Percentiles rank a stretch among this genome's conserved stretches.
Conservation (phyloP, 2,888 invertebrate genomes). For the Theretra japonica region DNA sequence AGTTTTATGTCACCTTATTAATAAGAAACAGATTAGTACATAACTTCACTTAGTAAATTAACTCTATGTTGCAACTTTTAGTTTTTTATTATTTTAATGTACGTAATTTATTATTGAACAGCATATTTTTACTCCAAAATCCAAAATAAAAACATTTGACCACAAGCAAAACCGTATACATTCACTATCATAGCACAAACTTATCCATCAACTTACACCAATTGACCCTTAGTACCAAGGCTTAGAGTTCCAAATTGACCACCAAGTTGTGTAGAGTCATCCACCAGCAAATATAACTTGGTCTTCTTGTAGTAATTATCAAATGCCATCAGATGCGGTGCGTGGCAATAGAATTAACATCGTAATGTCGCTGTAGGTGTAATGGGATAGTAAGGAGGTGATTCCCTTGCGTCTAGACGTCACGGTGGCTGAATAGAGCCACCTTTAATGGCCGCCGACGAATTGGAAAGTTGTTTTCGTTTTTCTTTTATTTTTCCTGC, state of each 20-base stretch:
- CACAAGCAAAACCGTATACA: too few relatives aligned
- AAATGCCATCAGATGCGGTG: constrained; percentile 66
- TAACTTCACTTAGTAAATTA: too few relatives aligned
- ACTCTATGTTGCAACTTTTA: too few relatives aligned
- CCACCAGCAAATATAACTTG: constrained; percentile 3
- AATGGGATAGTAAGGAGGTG: constrained; percentile 69
- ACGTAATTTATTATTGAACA: too few relatives aligned
- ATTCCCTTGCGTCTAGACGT: constrained; percentile 77
- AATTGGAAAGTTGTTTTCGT: constrained; percentile 33
- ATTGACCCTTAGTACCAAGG: constrained; percentile 28
- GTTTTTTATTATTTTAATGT: too few relatives aligned
- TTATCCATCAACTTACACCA: neutral
- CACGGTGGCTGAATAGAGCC: constrained; percentile 57
- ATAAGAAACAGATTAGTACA: too few relatives aligned
- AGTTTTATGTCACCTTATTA: too few relatives aligned
- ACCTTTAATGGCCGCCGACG: constrained; percentile 40
- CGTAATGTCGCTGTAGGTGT: constrained; percentile 72
- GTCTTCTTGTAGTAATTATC: constrained; percentile 60
- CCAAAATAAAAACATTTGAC: too few relatives aligned
- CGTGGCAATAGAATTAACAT: constrained; percentile 72
- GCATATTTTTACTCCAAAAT: too few relatives aligned
- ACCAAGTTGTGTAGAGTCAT: neutral
- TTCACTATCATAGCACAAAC: too few relatives aligned
- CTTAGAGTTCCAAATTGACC: constrained; percentile 32
- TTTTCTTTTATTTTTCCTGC: constrained; percentile 18